Percentiles rank a stretch among this genome's conserved stretches.
These are phyloP conservation scores for Thinocorus orbignyianus DNA, from an alignment of 2,113 vertebrate genomes.

Conservation along the genomic window DNA sequence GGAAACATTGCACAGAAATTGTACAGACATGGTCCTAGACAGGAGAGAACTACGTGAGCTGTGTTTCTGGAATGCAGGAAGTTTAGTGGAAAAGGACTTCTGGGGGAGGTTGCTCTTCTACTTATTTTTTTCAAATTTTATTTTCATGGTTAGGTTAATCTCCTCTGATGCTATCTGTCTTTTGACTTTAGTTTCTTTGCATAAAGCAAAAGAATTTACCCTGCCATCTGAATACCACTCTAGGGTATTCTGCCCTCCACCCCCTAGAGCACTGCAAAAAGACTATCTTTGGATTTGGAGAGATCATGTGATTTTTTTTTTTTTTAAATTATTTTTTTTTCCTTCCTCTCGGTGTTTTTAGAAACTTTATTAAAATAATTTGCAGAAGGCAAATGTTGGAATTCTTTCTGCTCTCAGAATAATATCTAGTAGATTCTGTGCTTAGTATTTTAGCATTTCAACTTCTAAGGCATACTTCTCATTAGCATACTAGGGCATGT, in stretches of 20 bases:
- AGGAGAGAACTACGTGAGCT: neutral
- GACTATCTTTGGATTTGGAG: neutral
- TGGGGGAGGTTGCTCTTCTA: neutral
- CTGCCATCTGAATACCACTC: neutral
- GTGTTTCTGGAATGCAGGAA: neutral
- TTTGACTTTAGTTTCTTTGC: neutral
- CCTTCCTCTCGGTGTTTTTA: neutral
- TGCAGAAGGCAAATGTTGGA: neutral
- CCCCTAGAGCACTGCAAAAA: neutral
- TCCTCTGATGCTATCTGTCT: neutral
- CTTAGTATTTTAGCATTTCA: constrained; percentile 43
- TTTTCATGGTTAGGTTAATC: neutral
- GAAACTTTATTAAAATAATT: constrained; percentile 23
- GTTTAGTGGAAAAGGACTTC: neutral
- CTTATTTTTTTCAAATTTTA: neutral
- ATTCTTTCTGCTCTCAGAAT: constrained; percentile 31
- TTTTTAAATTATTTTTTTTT: too few relatives aligned
- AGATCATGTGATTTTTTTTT: neutral
- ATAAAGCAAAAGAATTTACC: neutral
- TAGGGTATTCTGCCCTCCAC: neutral
- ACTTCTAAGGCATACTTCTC: constrained; percentile 52
- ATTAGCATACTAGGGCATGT: constrained; percentile 57
- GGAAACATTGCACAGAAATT: neutral
- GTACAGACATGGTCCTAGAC: neutral
- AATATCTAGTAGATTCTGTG: constrained; percentile 26